Base-by-base conservation (phyloP, 2,113 vertebrate genomes). In the Astur gentilis region DNA sequence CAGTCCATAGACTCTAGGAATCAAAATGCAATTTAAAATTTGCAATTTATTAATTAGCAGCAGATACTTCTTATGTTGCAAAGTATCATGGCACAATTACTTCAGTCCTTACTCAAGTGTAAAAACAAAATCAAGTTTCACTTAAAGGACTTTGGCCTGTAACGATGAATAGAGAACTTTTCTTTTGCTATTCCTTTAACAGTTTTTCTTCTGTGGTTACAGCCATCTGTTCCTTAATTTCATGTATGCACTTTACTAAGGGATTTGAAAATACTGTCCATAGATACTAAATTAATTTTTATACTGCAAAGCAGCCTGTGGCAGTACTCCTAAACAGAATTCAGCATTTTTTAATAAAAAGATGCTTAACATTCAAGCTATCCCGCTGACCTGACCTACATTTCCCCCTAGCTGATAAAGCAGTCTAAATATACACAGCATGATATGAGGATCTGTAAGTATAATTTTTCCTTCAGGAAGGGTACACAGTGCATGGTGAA, bases 301-400 rank as follows among this genome's bases (percentile, higher is more conserved):
- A 55, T 93, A 79, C 60, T 76, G 50, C 95, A 90, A 94, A 88
- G 89, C 75, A 94, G 89, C 91, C 97, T 50, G 87, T 95, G 94
- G 95, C 94, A 90, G 45, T 88, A 71, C 91, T 96, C 50, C 95
- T 96, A 88, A 96, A 85, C 78, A 95, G 89, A 95, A 97, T 80
- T 90, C 78, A 91, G 90, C 95, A 78, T 94, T 97, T 95, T 96
- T 95, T 95, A 96, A 96, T 96, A 97, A 95, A 96, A 95, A 96
- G 89, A 91, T 94, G 62, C 84, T 97, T 97, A 97, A 85, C 82
- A 80, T 96, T 94, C 91, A 95, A 88, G 93, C 95, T 95, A 55
- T 93, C 94, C 87, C 95, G 93, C 94, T 96, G 96, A 86, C 96
- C 93, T 97, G 93, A 95, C 93, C 36, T 72, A 25, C 18, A 58